Conservation (phyloP, 2,797 vertebrate genomes). For the Urosaurus nigricauda region DNA sequence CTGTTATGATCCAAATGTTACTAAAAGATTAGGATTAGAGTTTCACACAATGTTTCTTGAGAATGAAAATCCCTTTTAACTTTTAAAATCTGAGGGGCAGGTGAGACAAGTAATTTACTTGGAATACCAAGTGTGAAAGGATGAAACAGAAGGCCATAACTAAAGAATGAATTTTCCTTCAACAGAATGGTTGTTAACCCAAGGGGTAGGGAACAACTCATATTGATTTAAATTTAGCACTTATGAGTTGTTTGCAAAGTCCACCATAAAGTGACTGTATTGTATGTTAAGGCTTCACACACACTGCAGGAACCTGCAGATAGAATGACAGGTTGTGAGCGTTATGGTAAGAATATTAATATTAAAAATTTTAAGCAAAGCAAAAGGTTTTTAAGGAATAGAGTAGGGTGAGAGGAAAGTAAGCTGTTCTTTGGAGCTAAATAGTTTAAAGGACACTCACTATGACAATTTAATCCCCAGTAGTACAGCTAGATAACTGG, state of each 20-base stretch:
- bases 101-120: neutral
- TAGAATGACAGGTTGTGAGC: neutral
- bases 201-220: neutral
- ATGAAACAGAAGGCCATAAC: neutral
- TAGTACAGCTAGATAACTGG: neutral
- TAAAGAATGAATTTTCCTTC: neutral
- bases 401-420: neutral
- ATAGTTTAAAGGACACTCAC: conserved; percentile 10
- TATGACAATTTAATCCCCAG: conserved; percentile 41
- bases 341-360: conserved; percentile 20
- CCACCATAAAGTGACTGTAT: conserved; percentile 27
- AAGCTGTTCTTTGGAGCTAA: neutral
- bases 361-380: conserved; percentile 12
- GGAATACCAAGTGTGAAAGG: neutral
- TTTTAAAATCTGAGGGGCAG: neutral
- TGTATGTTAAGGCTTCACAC: conserved; percentile 26
- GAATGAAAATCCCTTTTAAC: neutral
- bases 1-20: neutral
- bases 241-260: conserved; percentile 37
- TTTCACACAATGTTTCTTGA: neutral
- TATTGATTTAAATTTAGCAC: conserved; percentile 14
- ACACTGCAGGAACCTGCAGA: neutral
- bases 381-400: conserved; percentile 28
- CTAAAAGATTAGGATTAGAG: neutral
- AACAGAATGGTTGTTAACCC: neutral